Percentiles rank a stretch among this genome's conserved stretches.
Conservation (phyloP, 2,113 vertebrate genomes). For the Gallinago media region DNA sequence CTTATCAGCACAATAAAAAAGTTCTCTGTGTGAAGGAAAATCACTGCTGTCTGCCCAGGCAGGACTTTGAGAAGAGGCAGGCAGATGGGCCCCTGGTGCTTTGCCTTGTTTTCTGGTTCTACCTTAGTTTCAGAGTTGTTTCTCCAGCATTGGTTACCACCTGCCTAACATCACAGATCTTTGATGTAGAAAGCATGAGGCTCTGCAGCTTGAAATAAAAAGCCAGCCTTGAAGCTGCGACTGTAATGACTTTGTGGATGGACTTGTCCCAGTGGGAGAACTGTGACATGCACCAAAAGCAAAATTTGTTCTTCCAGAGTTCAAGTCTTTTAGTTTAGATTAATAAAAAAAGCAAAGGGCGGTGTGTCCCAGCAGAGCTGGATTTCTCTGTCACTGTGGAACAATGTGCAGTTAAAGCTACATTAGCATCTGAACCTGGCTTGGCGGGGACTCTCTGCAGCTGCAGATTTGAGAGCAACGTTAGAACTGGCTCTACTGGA, state of each 20-base stretch:
- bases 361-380: neutral
- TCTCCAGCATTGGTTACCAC: neutral
- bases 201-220: neutral
- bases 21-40: neutral
- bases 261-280: neutral
- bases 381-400: neutral
- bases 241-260: neutral
- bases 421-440: neutral
- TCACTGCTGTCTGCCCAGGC: accelerated
- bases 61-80: neutral
- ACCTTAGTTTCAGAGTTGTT: neutral
- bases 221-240: neutral
- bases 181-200: neutral
- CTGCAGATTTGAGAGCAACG: neutral
- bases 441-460: neutral
- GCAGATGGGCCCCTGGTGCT: no score
- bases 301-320: neutral
- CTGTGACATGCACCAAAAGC: neutral
- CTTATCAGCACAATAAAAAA: neutral
- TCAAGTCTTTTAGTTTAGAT: neutral
- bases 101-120: neutral
- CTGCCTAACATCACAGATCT: neutral
- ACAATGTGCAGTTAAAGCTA: neutral
- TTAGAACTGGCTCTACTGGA: neutral
- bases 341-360: neutral